Conservation (phyloP, 2,797 vertebrate species). For the Oreochromis grahami region DNA sequence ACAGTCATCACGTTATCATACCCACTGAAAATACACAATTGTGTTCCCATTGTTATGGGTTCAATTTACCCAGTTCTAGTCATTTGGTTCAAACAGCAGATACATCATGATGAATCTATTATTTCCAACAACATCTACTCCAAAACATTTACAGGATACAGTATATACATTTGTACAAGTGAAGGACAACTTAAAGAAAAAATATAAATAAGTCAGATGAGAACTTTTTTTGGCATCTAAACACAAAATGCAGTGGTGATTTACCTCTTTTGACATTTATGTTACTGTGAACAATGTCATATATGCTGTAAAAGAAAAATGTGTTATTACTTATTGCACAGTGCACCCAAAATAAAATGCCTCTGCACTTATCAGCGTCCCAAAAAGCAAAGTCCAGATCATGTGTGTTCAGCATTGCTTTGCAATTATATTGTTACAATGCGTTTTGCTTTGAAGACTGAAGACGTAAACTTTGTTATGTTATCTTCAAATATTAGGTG, state of each 20-base stretch:
- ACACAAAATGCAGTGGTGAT: not conserved
- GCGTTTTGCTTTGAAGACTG: not conserved
- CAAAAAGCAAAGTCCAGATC: not conserved
- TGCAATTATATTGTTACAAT: not conserved
- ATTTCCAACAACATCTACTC: conserved; percentile 45
- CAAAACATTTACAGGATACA: conserved; percentile 62
- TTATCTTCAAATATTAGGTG: not conserved
- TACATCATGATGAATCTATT: conserved; percentile 27
- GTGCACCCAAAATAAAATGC: not conserved
- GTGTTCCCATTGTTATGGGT: not conserved
- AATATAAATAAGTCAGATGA: conserved; percentile 59
- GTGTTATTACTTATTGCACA: conserved; percentile 19
- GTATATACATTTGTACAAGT: conserved; percentile 64
- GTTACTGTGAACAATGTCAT: not conserved
- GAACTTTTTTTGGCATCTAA: conserved; percentile 1
- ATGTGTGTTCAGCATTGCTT: not conserved
- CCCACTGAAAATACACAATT: conserved; percentile 16
- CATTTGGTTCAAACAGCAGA: conserved; percentile 29
- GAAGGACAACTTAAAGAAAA: conserved; percentile 12
- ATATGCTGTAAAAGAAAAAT: not conserved
- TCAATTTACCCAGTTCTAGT: conserved; percentile 23
- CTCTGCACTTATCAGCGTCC: not conserved
- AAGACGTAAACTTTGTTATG: not conserved
- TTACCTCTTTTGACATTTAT: not conserved
- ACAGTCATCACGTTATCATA: conserved; percentile 11